These are phyloP conservation scores for Nibea albiflora DNA, from an alignment of 2,113 vertebrate genomes.

Conservation along the genomic window DNA sequence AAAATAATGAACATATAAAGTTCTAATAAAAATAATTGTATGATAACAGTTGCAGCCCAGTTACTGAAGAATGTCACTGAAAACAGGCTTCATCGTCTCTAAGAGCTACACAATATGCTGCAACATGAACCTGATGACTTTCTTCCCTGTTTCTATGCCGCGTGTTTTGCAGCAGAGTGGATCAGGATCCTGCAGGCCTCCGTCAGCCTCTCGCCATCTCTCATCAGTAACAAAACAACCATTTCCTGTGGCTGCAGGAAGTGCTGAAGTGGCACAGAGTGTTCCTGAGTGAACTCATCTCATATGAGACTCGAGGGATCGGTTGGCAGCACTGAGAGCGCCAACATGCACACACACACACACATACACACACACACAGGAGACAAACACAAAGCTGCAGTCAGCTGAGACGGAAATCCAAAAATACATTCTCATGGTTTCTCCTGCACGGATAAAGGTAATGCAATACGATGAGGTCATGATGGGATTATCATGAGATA, in stretches of 20 bases:
- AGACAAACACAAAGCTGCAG: neutral
- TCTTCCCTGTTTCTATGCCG: slow-evolving; percentile 20
- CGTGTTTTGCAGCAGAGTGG: slow-evolving; percentile 26
- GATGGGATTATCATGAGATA: slow-evolving; percentile 35
- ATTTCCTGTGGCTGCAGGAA: slow-evolving; percentile 65
- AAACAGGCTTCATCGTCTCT: neutral
- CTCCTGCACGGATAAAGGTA: slow-evolving; percentile 5
- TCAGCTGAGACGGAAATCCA: slow-evolving; percentile 29
- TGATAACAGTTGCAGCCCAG: neutral
- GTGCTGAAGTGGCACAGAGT: slow-evolving; percentile 37
- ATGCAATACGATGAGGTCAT: slow-evolving; percentile 48
- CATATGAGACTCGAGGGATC: neutral
- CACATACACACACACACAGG: neutral
- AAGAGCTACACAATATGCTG: neutral
- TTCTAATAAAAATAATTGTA: neutral
- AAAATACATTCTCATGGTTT: slow-evolving; percentile 44
- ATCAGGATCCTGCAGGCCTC: slow-evolving; percentile 38
- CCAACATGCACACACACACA: neutral
- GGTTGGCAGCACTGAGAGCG: neutral
- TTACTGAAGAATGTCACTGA: neutral
- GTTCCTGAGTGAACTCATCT: slow-evolving; percentile 53
- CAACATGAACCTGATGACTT: slow-evolving; percentile 49
- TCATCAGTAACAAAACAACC: slow-evolving; percentile 48
- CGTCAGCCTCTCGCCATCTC: slow-evolving; percentile 31
- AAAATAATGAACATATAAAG: neutral